Conservation (phyloP, 2,113 vertebrate species). For the Melanocharis versteri region DNA sequence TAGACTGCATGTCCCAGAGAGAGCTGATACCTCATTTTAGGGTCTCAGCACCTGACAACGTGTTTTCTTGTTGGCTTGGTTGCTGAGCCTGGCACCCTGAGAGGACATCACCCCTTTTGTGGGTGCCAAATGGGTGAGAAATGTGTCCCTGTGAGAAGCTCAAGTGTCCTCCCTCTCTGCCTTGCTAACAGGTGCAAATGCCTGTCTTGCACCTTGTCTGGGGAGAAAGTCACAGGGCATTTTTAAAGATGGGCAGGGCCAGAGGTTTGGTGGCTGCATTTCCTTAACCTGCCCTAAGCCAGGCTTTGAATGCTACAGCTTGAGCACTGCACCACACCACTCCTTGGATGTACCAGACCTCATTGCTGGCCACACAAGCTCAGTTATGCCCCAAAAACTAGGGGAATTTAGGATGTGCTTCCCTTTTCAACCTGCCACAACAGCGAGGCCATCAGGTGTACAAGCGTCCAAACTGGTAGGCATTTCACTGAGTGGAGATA, state of each 20-base stretch:
- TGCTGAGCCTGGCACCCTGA: neutral
- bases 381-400: neutral
- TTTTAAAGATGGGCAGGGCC: neutral
- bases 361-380: neutral
- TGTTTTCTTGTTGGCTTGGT: neutral
- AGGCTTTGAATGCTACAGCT: neutral
- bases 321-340: neutral
- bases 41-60: neutral
- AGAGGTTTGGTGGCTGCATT: neutral
- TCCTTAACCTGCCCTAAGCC: neutral
- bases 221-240: neutral
- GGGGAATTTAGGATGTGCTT: neutral
- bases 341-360: neutral
- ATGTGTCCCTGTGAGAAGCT: neutral
- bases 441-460: accelerated
- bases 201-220: neutral
- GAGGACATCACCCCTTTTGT: neutral
- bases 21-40: neutral
- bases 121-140: neutral
- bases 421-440: neutral
- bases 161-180: neutral
- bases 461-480: neutral
- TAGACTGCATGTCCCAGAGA: neutral
- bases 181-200: neutral
- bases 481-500: neutral